phyloP scores from a whole-genome alignment of 2,113 vertebrate genomes.

The mouse (Mus musculus) region DNA sequence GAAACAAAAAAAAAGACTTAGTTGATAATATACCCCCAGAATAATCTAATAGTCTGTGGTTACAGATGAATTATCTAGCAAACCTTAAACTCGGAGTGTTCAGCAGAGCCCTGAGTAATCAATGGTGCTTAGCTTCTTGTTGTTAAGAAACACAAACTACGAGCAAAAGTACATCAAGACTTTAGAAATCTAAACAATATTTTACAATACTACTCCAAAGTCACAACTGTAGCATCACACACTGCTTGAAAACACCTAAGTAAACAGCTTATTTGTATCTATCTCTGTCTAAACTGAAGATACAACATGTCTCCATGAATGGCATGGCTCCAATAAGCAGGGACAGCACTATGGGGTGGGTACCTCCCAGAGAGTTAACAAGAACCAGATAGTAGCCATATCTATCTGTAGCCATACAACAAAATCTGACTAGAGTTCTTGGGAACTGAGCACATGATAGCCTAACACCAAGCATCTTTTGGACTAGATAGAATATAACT shows the following conservation, averaged over 20 bases:
- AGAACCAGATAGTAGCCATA: not conserved
- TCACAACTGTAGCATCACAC: not conserved
- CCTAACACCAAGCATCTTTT: not conserved
- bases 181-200: not conserved
- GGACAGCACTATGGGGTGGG: not conserved
- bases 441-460: not conserved
- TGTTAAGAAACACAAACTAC: conserved; percentile 78
- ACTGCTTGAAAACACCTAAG: conserved; percentile 50
- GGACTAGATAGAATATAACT: not conserved
- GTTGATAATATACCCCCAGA: conserved; percentile 82
- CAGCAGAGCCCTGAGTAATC: conserved; percentile 80
- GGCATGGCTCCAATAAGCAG: not conserved
- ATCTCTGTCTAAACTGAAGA: not conserved
- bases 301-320: not conserved
- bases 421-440: conserved; percentile 17
- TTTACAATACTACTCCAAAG: conserved; percentile 66
- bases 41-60: conserved; percentile 71
- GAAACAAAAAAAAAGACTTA: conserved; percentile 77
- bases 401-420: not conserved
- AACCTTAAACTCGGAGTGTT: conserved; percentile 83
- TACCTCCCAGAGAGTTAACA: not conserved
- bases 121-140: conserved; percentile 73
- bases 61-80: conserved; percentile 84
- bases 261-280: not conserved
- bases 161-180: conserved; percentile 73